Conservation (phyloP, 2,113 vertebrate species). For the Oryzias celebensis region DNA sequence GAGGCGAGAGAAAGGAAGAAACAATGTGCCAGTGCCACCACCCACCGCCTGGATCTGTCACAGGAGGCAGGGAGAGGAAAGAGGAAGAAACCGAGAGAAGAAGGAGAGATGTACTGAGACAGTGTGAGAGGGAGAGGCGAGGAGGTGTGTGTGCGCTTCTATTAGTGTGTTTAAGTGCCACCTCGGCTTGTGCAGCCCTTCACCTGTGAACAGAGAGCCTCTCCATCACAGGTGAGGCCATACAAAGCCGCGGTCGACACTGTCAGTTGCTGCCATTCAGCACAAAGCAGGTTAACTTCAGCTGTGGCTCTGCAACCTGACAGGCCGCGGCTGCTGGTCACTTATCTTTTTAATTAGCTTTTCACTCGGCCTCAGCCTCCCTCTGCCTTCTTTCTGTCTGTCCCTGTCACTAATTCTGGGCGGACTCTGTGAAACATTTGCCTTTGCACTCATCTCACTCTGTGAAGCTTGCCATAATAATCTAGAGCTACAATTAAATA, state of each 20-base stretch:
- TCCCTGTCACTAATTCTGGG: conserved; percentile 53
- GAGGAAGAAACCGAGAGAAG: conserved; percentile 45
- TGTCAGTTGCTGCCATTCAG: conserved; percentile 60
- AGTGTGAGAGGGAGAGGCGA: conserved; percentile 49
- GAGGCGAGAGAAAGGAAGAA: conserved; percentile 53
- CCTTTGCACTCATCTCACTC: conserved; percentile 36
- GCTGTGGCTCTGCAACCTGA: conserved; percentile 56
- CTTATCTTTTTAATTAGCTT: conserved; percentile 79
- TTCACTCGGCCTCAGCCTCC: conserved; percentile 59
- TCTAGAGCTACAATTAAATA: not conserved
- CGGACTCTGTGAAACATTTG: conserved; percentile 12
- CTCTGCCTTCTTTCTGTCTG: conserved; percentile 15
- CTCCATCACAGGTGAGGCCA: conserved; percentile 65
- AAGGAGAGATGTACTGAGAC: conserved; percentile 48
- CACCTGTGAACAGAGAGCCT: conserved; percentile 62
- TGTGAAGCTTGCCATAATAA: conserved; percentile 18
- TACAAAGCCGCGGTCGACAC: conserved; percentile 49
- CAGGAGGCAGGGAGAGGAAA: conserved; percentile 57
- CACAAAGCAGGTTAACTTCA: conserved; percentile 66
- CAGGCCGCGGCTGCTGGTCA: conserved; percentile 68
- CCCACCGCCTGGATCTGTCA: conserved; percentile 77
- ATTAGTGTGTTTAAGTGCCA: conserved; percentile 56
- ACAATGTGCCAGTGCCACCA: conserved; percentile 73
- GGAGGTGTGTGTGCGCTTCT: conserved; percentile 25
- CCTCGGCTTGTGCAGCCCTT: conserved; percentile 54